Evolutionary conservation across 2,797 vertebrate genomes (phyloP).

Genomic region (Helostoma temminkii): DNA sequence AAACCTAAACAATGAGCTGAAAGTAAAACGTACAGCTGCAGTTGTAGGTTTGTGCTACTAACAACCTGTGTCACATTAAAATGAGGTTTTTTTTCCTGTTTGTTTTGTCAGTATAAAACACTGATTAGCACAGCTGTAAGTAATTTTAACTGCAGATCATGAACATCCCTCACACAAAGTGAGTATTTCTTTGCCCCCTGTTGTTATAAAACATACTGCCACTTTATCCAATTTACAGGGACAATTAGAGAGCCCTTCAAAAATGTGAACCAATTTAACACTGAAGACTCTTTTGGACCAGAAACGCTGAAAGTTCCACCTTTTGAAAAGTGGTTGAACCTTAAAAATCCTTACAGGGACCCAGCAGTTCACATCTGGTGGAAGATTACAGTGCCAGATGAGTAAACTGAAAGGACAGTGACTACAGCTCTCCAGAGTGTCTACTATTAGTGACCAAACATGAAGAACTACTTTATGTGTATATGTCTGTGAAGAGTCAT

Average conservation of each 20-base stretch:
- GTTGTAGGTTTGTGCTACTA: too few relatives aligned
- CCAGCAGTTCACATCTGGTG: slow-evolving; percentile 15
- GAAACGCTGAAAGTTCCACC: slow-evolving; percentile 5
- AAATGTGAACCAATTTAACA: slow-evolving; percentile 6
- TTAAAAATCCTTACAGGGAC: slow-evolving; percentile 47
- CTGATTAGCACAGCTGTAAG: too few relatives aligned
- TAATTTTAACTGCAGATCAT: neutral
- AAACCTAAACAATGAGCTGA: too few relatives aligned
- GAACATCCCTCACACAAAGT: neutral
- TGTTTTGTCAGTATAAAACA: too few relatives aligned
- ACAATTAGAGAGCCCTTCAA: slow-evolving; percentile 17
- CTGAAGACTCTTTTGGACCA: slow-evolving; percentile 7
- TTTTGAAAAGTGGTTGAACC: slow-evolving; percentile 16
- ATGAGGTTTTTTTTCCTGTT: too few relatives aligned
- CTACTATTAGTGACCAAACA: neutral
- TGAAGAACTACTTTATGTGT: neutral
- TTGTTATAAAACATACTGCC: neutral
- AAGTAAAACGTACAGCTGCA: too few relatives aligned
- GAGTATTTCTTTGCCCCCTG: neutral
- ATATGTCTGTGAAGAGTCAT: too few relatives aligned
- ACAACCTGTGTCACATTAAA: too few relatives aligned
- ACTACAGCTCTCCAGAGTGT: neutral
- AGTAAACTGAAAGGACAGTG: slow-evolving; percentile 26
- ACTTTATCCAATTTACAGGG: slow-evolving; percentile 31
- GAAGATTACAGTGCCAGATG: slow-evolving; percentile 29